Percentiles rank a stretch among this genome's conserved stretches.
Conservation (phyloP, 2,797 vertebrate species). For the Arctocebus calabarensis region DNA sequence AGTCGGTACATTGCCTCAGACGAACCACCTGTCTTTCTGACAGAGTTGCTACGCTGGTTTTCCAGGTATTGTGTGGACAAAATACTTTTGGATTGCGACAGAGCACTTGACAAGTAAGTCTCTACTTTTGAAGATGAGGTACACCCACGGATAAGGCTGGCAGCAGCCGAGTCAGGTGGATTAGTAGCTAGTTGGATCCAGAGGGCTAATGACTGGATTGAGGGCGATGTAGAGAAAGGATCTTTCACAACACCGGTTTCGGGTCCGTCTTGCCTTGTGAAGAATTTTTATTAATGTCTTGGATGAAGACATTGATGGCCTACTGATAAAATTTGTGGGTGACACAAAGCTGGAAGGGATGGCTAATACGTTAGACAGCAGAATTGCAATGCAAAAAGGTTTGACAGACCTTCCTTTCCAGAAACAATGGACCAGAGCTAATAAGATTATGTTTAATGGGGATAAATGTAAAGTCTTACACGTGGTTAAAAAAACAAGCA, state of each 20-base stretch:
- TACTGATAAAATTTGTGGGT: conserved; percentile 68
- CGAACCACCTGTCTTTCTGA: background rate
- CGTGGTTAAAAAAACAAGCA: conserved; percentile 71
- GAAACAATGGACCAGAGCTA: conserved; percentile 68
- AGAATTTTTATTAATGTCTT: conserved; percentile 74
- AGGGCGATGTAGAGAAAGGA: background rate
- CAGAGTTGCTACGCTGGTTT: background rate
- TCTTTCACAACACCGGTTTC: conserved; percentile 35
- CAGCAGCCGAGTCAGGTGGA: background rate
- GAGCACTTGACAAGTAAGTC: background rate
- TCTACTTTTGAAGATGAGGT: background rate
- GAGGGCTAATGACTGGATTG: background rate
- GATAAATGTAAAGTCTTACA: conserved; percentile 72
- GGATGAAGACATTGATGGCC: conserved; percentile 71
- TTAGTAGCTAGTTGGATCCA: background rate
- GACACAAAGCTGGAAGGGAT: conserved; percentile 74
- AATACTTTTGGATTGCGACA: background rate
- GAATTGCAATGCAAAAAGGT: conserved; percentile 24
- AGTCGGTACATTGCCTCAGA: background rate
- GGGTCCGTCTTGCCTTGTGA: conserved; percentile 69
- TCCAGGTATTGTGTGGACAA: background rate
- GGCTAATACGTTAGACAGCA: background rate
- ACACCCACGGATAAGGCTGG: background rate
- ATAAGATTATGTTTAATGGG: conserved; percentile 72
- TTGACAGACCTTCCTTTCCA: conserved; percentile 61